Evolutionary conservation across 2,888 invertebrate species (phyloP), one percentile per base, ranked within the genome.

Genomic region (Trachelus stipa): DNA sequence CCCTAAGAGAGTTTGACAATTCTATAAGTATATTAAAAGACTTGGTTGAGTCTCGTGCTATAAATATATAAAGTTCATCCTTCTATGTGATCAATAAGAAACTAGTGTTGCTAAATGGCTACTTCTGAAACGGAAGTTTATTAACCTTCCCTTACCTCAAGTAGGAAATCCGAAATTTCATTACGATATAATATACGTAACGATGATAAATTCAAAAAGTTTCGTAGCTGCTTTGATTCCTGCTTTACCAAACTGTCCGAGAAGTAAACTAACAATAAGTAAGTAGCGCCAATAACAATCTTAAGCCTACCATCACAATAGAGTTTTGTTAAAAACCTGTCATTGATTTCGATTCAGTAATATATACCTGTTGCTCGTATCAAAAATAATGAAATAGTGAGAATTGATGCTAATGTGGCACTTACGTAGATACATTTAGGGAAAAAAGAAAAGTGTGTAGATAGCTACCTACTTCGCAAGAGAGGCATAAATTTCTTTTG

Each of bases 131-230:
- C 23, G 9, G 23, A 56, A 56, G 56, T 56, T 56, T 56, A 56
- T 23, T 23, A 56, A 23, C 23, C 56, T 56, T 6, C 23, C 23
- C 56, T 56, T 23, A 23, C 1, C 2, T 23, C 9, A 23, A 56
- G 9, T 23, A 56, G 23, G 23, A 56, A 40, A 9, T 6, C 23
- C 2, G 2, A 56, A 2, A 9, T 23, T 56, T 56, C 15, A 56
- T 56, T 56, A 15, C 2, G 56, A 23, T 56, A 56, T 56, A 23
- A 56, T 56, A 56, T 1, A 23, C 81, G 81, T 84, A 84, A 84
- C 81, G 79, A 82, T 79, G 81, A 84, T 85, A 83, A 82, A 83
- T 83, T 82, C 82, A 81, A 85, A 83, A 85, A 82, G 81, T 84
- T 85, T 78, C 77, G 23, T 6, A 30, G 23, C 12, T 37, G 15